phyloP scores from a whole-genome alignment of 1,140 invertebrate genomes.

The Aphaenogaster floridana region DNA sequence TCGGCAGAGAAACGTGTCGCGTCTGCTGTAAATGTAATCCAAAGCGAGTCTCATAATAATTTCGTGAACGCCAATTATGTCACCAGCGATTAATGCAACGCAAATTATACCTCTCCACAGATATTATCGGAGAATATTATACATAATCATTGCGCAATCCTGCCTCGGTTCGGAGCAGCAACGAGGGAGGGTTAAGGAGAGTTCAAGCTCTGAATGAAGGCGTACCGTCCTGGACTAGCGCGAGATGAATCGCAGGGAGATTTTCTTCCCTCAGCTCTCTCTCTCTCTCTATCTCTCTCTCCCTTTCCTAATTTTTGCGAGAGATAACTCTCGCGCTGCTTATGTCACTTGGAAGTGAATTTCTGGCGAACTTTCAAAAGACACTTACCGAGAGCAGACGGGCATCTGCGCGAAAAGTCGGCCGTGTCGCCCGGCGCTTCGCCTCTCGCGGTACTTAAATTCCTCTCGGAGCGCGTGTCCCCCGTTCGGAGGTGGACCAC shows the following conservation, averaged over 20 bases:
- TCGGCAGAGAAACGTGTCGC: background rate
- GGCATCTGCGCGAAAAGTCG: background rate
- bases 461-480: background rate
- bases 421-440: conserved; percentile 11
- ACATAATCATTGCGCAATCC: background rate
- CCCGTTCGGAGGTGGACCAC: background rate
- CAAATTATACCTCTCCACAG: background rate
- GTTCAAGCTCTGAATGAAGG: background rate
- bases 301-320: background rate
- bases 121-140: background rate
- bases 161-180: background rate
- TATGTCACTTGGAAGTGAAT: conserved; percentile 53
- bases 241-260: background rate
- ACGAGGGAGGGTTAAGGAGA: background rate
- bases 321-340: background rate
- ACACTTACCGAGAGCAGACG: conserved; percentile 65
- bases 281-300: background rate
- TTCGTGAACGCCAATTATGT: background rate
- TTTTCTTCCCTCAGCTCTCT: background rate
- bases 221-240: background rate
- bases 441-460: conserved; percentile 5
- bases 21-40: background rate
- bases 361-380: conserved; percentile 64
- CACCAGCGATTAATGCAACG: background rate
- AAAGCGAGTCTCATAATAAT: background rate